A percentile compares a stretch with the other conserved stretches of the same genome.
phyloP scores from a whole-genome alignment of 2,797 vertebrate species.

The Fringilla coelebs region DNA sequence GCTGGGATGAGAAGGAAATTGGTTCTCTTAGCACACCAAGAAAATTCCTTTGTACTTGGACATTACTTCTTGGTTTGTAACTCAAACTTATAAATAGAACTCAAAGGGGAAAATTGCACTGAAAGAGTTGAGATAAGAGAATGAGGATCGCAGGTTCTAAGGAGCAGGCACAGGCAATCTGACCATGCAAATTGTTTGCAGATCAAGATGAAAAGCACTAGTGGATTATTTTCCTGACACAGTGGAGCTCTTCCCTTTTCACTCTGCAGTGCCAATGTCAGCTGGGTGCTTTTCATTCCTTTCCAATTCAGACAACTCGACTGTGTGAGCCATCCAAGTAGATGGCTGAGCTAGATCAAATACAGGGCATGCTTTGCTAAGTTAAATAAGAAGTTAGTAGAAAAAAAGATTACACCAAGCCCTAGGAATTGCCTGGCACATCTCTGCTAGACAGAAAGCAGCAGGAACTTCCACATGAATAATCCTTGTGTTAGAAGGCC shows the following conservation, averaged over 20 bases:
- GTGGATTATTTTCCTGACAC: background rate
- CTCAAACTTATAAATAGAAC: background rate
- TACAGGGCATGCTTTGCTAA: background rate
- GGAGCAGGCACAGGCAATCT: background rate
- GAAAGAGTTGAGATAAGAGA: background rate
- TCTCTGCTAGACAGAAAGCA: background rate
- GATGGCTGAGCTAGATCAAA: constrained; percentile 19
- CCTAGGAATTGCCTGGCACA: background rate
- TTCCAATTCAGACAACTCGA: background rate
- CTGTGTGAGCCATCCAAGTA: constrained; percentile 4
- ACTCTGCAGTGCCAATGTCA: background rate
- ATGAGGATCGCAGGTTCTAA: background rate
- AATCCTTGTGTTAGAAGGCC: background rate
- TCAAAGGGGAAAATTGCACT: background rate
- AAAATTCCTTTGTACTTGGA: background rate
- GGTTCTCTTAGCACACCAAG: background rate
- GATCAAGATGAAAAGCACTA: constrained; percentile 21
- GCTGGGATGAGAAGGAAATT: background rate
- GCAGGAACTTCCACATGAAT: background rate
- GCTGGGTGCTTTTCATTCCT: constrained; percentile 48
- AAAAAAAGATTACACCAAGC: background rate
- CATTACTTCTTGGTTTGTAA: background rate
- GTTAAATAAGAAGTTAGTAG: background rate
- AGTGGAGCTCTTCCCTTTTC: background rate
- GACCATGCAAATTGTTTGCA: background rate